A percentile compares a stretch with the other conserved stretches of the same genome.
Evolutionary conservation across 2,113 vertebrate genomes (phyloP).

Genomic region (Pristiophorus japonicus): DNA sequence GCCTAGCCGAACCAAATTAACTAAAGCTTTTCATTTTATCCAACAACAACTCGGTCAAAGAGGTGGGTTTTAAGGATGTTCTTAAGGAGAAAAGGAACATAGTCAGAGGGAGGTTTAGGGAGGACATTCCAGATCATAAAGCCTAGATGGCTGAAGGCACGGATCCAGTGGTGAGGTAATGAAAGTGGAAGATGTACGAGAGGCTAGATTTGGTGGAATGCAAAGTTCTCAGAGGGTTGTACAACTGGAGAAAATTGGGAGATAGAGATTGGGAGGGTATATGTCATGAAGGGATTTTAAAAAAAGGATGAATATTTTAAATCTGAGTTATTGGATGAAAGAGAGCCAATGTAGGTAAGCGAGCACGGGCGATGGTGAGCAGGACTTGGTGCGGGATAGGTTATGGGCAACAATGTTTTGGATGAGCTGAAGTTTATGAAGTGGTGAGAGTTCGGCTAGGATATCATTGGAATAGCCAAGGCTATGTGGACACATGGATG

Average conservation of each 20-base stretch:
- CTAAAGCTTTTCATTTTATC: background rate
- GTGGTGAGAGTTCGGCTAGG: background rate
- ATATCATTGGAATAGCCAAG: background rate
- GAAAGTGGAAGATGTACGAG: background rate
- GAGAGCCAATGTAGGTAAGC: background rate
- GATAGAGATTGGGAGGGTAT: too few species aligned
- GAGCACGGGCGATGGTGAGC: background rate
- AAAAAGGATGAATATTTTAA: background rate
- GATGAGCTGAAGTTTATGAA: background rate
- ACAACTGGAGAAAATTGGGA: background rate
- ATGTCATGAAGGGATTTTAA: background rate
- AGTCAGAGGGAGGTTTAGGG: background rate
- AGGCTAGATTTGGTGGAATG: background rate
- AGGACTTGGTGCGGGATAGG: background rate
- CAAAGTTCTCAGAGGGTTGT: background rate
- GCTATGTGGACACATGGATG: background rate
- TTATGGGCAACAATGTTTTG: background rate
- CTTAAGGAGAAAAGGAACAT: background rate
- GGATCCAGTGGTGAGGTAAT: background rate
- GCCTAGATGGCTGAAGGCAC: background rate
- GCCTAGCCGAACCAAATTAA: background rate
- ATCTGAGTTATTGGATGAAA: background rate
- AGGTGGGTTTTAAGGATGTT: background rate
- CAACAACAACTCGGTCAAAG: background rate
- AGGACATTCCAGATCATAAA: background rate